phyloP scores from a whole-genome alignment of 2,888 invertebrate species.

The Ophion ventricosus region DNA sequence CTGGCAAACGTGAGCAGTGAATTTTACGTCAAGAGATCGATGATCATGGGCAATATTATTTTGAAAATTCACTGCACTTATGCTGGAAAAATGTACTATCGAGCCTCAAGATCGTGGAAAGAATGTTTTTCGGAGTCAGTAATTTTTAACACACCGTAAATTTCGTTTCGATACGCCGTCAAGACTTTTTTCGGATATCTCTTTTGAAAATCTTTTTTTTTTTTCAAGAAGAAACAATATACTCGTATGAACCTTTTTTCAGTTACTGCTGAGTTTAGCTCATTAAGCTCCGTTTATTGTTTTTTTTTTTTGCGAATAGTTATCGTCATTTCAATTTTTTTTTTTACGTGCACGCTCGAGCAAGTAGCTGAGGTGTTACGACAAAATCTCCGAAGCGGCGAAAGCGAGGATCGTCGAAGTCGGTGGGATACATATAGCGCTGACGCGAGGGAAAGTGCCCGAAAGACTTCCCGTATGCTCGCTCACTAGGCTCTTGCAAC shows the following conservation, averaged over 20 bases:
- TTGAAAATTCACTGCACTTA: background rate
- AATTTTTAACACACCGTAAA: background rate
- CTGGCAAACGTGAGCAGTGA: background rate
- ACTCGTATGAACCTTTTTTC: no score
- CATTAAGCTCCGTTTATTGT: background rate
- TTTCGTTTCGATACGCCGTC: background rate
- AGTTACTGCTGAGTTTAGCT: background rate
- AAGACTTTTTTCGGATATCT: no score
- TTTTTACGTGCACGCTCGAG: conserved; percentile 32
- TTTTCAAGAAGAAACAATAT: no score
- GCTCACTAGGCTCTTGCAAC: conserved; percentile 39
- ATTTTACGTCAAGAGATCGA: background rate
- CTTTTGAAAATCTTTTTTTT: background rate
- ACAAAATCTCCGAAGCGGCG: conserved; percentile 41
- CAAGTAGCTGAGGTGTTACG: conserved; percentile 35
- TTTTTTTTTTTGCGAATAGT: background rate
- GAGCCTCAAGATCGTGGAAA: background rate
- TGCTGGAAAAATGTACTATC: background rate
- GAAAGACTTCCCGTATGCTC: conserved; percentile 41
- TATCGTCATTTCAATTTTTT: conserved; percentile 20
- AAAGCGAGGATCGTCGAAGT: conserved; percentile 53
- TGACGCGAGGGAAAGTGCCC: conserved; percentile 58
- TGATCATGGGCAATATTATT: background rate
- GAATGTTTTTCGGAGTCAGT: background rate
- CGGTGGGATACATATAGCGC: conserved; percentile 17